A percentile compares a stretch with the other conserved stretches of the same genome.
Evolutionary conservation across 2,113 vertebrate genomes (phyloP).

Genomic region (Nymphicus hollandicus): DNA sequence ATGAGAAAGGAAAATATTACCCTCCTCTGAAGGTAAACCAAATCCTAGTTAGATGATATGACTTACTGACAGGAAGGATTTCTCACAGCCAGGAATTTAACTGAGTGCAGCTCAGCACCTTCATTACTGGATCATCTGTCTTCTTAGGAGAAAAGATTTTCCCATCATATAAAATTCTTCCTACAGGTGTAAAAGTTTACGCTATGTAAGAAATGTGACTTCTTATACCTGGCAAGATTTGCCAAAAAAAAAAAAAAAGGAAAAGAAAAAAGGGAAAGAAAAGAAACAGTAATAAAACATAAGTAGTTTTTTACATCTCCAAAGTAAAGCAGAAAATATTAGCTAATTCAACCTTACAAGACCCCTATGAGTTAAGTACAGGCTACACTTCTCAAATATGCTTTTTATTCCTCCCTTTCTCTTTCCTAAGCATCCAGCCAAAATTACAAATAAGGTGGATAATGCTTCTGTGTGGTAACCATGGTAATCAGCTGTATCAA

Average conservation of each 20-base stretch:
- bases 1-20: not conserved
- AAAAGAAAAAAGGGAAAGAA: not conserved
- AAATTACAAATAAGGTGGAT: constrained; percentile 67
- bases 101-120: not conserved
- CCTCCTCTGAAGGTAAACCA: not conserved
- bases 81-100: not conserved
- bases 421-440: constrained; percentile 37
- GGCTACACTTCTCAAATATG: constrained; percentile 38
- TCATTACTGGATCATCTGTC: not conserved
- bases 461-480: constrained; percentile 64
- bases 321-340: constrained; percentile 51
- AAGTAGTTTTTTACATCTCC: constrained; percentile 20
- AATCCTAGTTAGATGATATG: not conserved
- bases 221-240: constrained; percentile 4
- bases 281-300: constrained; percentile 21
- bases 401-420: constrained; percentile 16
- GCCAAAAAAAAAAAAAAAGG: not conserved
- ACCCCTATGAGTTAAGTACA: constrained; percentile 47
- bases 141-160: constrained; percentile 4
- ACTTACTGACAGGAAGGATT: not conserved
- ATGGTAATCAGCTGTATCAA: constrained; percentile 69
- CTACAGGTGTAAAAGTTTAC: constrained; percentile 11
- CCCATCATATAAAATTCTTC: not conserved
- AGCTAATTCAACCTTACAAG: constrained; percentile 59
- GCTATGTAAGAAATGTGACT: not conserved